Evolutionary conservation across 2,888 invertebrate species (phyloP).

Genomic region (Melanargia galathea): DNA sequence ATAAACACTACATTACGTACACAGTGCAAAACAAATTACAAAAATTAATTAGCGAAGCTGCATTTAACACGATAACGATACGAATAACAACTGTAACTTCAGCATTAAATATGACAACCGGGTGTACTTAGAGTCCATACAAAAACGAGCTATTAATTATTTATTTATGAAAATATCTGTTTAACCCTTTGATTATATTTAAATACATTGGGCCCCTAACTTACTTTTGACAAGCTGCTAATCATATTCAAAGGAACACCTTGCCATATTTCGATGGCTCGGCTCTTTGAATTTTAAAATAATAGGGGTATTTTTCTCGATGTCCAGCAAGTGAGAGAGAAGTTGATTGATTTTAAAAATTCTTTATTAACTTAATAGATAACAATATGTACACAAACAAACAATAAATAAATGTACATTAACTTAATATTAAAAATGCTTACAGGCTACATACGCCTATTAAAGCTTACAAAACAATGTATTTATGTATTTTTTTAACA

Average conservation of each 20-base stretch:
- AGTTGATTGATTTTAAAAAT: too few relatives aligned
- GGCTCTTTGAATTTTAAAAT: slow-evolving; percentile 74
- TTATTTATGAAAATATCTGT: slow-evolving; percentile 55
- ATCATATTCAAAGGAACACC: slow-evolving; percentile 79
- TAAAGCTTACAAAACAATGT: too few relatives aligned
- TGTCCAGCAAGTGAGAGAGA: slow-evolving; percentile 4
- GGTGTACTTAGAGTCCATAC: slow-evolving; percentile 2
- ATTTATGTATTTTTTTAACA: too few relatives aligned
- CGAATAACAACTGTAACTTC: slow-evolving; percentile 7
- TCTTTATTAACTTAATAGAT: too few relatives aligned
- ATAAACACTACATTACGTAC: slow-evolving; percentile 10
- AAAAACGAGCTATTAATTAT: slow-evolving; percentile 48
- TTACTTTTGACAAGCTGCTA: slow-evolving; percentile 81
- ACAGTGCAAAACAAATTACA: slow-evolving; percentile 23
- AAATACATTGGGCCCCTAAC: slow-evolving; percentile 73
- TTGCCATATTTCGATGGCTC: slow-evolving; percentile 68
- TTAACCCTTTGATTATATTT: slow-evolving; percentile 72
- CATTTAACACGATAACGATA: slow-evolving; percentile 4
- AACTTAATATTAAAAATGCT: too few relatives aligned
- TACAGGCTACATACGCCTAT: too few relatives aligned
- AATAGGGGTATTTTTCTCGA: slow-evolving; percentile 44
- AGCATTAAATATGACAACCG: slow-evolving; percentile 2
- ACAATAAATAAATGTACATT: too few relatives aligned
- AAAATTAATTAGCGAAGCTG: slow-evolving; percentile 13
- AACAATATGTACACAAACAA: too few relatives aligned